A percentile compares a stretch with the other conserved stretches of the same genome.
Evolutionary conservation across 2,113 vertebrate genomes (phyloP).

Genomic region (Nycticorax nycticorax): DNA sequence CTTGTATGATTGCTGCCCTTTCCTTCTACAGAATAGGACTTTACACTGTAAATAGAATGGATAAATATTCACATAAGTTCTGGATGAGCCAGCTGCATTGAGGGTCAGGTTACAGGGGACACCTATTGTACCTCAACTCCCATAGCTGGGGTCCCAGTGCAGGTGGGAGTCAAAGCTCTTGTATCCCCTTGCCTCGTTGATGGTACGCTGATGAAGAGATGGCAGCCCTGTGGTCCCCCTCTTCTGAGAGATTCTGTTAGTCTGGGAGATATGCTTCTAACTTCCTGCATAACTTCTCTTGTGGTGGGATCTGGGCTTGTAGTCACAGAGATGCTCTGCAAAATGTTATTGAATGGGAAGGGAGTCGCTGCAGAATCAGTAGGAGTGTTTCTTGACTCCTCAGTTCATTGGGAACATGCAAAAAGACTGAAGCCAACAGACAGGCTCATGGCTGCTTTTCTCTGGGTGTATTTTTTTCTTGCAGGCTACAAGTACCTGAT

Average conservation of each 20-base stretch:
- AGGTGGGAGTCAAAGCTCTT: background rate
- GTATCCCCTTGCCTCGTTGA: background rate
- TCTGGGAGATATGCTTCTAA: background rate
- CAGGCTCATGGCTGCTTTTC: background rate
- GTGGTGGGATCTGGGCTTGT: background rate
- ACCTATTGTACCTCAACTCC: background rate
- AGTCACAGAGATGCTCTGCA: background rate
- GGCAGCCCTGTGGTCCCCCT: background rate
- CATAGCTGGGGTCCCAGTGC: background rate
- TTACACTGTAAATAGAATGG: background rate
- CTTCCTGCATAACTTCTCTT: background rate
- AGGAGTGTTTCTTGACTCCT: background rate
- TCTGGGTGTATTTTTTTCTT: background rate
- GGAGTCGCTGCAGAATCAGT: background rate
- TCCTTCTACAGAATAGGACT: background rate
- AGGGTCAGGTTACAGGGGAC: background rate
- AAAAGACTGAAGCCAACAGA: background rate
- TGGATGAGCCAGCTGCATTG: background rate
- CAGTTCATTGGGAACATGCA: background rate
- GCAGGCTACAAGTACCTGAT: constrained; percentile 89
- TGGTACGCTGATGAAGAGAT: background rate
- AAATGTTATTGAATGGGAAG: background rate
- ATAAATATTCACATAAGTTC: background rate
- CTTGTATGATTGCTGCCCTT: background rate
- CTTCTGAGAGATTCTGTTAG: background rate